phyloP scores from a whole-genome alignment of 2,888 invertebrate genomes.

The Andrena praecox region DNA sequence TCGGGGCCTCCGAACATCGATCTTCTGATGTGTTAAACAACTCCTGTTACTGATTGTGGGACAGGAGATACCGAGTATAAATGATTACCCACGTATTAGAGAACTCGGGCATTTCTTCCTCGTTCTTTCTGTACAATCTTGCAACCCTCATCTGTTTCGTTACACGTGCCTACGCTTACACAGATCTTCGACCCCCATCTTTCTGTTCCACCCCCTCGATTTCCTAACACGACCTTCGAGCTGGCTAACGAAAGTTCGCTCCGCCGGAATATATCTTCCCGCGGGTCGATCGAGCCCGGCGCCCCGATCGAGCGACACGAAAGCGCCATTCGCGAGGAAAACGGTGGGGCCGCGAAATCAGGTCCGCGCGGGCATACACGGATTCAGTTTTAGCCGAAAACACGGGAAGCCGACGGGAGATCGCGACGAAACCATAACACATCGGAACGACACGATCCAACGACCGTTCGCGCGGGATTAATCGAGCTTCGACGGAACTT shows the following conservation, averaged over 20 bases:
- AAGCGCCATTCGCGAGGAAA: slow-evolving; percentile 51
- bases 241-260: not conserved
- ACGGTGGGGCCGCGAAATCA: slow-evolving; percentile 45
- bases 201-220: not conserved
- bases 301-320: slow-evolving; percentile 47
- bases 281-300: slow-evolving; percentile 11
- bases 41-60: no score
- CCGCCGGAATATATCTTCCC: not conserved
- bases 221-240: not conserved
- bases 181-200: not conserved
- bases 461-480: slow-evolving; percentile 14
- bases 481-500: not conserved
- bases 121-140: no score
- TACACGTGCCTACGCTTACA: not conserved
- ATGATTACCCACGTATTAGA: not conserved
- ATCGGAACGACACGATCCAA: slow-evolving; percentile 13
- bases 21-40: no score
- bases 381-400: slow-evolving; percentile 55
- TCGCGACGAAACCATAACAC: slow-evolving; percentile 29
- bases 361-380: slow-evolving; percentile 31
- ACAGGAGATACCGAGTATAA: no score
- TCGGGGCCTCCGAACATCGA: no score
- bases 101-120: not conserved
- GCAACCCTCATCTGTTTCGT: not conserved
- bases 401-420: slow-evolving; percentile 38